Conservation (phyloP, 2,113 vertebrate genomes). For the Dermatemys mawii region DNA sequence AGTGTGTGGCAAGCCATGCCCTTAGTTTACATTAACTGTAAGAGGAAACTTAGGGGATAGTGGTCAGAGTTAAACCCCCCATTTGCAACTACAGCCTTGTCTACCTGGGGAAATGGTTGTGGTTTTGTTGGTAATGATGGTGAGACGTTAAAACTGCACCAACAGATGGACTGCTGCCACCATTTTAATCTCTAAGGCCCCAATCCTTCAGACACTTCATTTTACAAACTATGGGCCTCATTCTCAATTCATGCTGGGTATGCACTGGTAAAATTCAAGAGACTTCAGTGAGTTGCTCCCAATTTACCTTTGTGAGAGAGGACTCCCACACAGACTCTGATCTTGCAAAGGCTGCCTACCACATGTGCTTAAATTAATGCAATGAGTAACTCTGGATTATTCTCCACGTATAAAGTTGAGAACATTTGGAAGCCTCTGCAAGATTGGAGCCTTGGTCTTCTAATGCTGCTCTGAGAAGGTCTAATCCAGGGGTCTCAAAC, state of each 20-base stretch:
- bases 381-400: not conserved
- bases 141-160: no score
- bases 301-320: not conserved
- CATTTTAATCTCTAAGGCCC: not conserved
- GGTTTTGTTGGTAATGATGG: no score
- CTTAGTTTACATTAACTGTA: not conserved
- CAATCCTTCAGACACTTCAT: not conserved
- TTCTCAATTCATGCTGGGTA: not conserved
- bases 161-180: not conserved
- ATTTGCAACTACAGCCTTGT: accelerated
- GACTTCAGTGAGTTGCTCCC: not conserved
- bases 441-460: accelerated
- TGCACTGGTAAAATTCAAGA: not conserved
- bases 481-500: no score
- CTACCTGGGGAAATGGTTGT: not conserved
- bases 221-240: not conserved
- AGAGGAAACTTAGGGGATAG: not conserved
- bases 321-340: not conserved
- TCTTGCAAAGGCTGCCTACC: not conserved
- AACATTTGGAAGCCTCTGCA: not conserved
- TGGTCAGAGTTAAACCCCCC: not conserved
- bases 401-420: not conserved
- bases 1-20: not conserved
- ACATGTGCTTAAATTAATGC: not conserved
- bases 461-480: not conserved